Conservation (phyloP, 2,888 invertebrate species). For the Hirudinaria manillensis region DNA sequence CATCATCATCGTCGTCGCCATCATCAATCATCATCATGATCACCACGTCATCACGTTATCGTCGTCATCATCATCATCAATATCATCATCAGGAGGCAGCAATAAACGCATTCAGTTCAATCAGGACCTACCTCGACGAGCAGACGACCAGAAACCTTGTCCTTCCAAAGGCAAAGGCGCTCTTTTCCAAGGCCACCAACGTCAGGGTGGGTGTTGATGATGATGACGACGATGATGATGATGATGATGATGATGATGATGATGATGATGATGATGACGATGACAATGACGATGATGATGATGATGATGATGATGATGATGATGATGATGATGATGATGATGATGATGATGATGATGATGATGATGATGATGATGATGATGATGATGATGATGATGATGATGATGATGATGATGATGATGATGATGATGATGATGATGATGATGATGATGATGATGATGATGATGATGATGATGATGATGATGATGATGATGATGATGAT, state of each 20-base stretch:
- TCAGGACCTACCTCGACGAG: conserved; percentile 77
- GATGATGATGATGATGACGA: background rate
- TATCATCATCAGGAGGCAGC: conserved; percentile 70
- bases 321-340: background rate
- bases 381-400: background rate
- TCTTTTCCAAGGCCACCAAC: conserved; percentile 60
- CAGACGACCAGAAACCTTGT: conserved; percentile 72
- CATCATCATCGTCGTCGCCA: background rate
- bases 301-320: background rate
- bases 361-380: background rate
- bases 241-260: conserved; percentile 4
- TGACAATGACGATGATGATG: conserved; percentile 11
- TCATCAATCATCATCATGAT: background rate
- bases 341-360: background rate
- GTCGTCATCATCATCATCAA: background rate
- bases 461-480: conserved; percentile 8
- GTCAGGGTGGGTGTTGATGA: conserved; percentile 44
- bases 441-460: conserved; percentile 7
- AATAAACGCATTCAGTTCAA: conserved; percentile 76
- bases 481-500: conserved; percentile 8
- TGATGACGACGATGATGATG: background rate
- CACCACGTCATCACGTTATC: background rate
- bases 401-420: background rate
- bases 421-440: conserved; percentile 13
- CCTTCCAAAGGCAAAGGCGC: conserved; percentile 70